These are phyloP conservation scores for Polypterus bichir DNA, from an alignment of 2,113 vertebrate genomes.

Conservation along the genomic window DNA sequence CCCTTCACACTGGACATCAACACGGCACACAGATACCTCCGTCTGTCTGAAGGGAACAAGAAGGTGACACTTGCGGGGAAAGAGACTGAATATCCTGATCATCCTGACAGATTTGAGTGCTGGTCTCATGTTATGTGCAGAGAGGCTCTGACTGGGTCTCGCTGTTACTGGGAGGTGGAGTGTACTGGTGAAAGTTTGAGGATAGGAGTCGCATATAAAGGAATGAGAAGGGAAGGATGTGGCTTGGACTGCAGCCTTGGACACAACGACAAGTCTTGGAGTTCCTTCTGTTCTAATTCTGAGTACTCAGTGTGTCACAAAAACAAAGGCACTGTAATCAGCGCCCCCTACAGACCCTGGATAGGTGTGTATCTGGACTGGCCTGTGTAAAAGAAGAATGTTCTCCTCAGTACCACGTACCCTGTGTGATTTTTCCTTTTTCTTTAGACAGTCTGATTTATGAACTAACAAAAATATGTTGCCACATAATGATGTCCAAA, in stretches of 20 bases:
- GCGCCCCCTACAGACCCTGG: too few species aligned
- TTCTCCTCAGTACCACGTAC: too few species aligned
- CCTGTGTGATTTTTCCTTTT: too few species aligned
- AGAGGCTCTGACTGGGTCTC: constrained; percentile 25
- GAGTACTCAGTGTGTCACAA: constrained; percentile 44
- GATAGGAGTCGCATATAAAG: too few species aligned
- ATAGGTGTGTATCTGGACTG: too few species aligned
- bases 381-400: too few species aligned
- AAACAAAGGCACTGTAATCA: background rate
- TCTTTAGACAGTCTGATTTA: too few species aligned
- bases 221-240: constrained; percentile 12
- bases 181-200: constrained; percentile 24
- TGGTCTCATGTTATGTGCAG: constrained; percentile 54
- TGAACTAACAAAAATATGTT: too few species aligned
- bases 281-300: constrained; percentile 49
- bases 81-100: constrained; percentile 17
- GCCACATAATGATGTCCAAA: too few species aligned
- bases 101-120: constrained; percentile 34
- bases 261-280: constrained; percentile 46
- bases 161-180: constrained; percentile 54
- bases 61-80: background rate
- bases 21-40: constrained; percentile 17
- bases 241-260: constrained; percentile 42
- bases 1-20: constrained; percentile 14
- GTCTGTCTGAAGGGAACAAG: constrained; percentile 11